Conservation (phyloP, 2,113 vertebrate species). For the Hydrolagus affinis region DNA sequence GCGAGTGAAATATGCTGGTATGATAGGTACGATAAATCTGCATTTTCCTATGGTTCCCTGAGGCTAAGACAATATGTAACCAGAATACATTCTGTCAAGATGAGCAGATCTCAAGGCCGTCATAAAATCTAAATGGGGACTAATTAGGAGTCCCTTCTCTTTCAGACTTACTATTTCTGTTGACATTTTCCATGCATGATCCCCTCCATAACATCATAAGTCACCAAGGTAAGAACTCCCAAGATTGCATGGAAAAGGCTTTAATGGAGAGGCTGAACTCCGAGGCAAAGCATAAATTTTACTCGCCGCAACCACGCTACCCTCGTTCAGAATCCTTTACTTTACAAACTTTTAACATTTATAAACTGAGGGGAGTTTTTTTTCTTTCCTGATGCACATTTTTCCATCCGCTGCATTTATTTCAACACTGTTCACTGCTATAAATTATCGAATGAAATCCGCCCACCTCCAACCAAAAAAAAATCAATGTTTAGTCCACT, state of each 20-base stretch:
- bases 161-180: slow-evolving; percentile 99
- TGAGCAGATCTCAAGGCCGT: slow-evolving; percentile 98
- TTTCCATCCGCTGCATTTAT: neutral
- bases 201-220: slow-evolving; percentile 93
- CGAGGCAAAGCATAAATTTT: slow-evolving; percentile 95
- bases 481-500: neutral
- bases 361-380: slow-evolving; percentile 45
- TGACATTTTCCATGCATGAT: slow-evolving; percentile 97
- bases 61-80: slow-evolving; percentile 99
- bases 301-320: slow-evolving; percentile 79
- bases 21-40: slow-evolving; percentile 99
- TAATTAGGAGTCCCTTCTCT: slow-evolving; percentile 99
- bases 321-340: slow-evolving; percentile 77
- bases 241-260: slow-evolving; percentile 89
- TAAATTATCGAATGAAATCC: slow-evolving; percentile 11
- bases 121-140: slow-evolving; percentile 99
- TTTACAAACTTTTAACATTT: slow-evolving; percentile 70
- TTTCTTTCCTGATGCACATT: neutral
- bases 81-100: slow-evolving; percentile 98
- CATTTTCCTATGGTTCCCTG: slow-evolving; percentile 99
- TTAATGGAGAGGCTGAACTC: slow-evolving; percentile 99
- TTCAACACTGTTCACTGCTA: neutral
- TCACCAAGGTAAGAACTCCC: slow-evolving; percentile 97
- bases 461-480: too few species aligned
- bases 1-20: slow-evolving; percentile 99